Conservation (phyloP, 92 coral and sea anemone species). For the Desmophyllum pertusum region DNA sequence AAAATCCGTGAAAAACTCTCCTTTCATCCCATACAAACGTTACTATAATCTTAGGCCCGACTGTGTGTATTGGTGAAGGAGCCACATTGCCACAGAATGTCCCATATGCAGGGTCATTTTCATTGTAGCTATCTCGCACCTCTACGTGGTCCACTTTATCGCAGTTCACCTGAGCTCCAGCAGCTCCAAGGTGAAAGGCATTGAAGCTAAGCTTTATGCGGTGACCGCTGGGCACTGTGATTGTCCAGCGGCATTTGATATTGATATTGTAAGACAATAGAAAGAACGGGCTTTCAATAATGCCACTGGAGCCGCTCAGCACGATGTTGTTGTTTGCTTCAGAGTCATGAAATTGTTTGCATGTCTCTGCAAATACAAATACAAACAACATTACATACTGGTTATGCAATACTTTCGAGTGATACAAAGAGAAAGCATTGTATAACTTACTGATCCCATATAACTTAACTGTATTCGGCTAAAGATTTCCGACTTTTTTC, state of each 20-base stretch:
- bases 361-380: neutral
- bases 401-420: no score
- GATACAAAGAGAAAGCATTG: no score
- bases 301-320: conserved; percentile 30
- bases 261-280: neutral
- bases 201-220: conserved; percentile 41
- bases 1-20: conserved; percentile 4
- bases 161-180: conserved; percentile 5
- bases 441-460: no score
- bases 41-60: conserved; percentile 28
- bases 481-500: no score
- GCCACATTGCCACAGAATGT: conserved; percentile 28
- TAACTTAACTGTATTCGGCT: no score
- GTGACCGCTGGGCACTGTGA: conserved; percentile 42
- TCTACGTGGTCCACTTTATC: conserved; percentile 8
- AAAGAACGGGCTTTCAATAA: neutral
- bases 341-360: neutral
- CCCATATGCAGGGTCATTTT: conserved; percentile 30
- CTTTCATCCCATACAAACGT: conserved; percentile 22
- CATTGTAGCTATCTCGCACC: conserved; percentile 40
- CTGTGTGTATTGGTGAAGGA: conserved; percentile 29
- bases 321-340: conserved; percentile 41
- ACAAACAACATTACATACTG: neutral
- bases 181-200: conserved; percentile 26
- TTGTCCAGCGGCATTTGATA: conserved; percentile 44